A percentile compares a stretch with the other conserved stretches of the same genome.
These are phyloP conservation scores for Zeus faber DNA, from an alignment of 2,113 vertebrate species.

Conservation along the genomic window DNA sequence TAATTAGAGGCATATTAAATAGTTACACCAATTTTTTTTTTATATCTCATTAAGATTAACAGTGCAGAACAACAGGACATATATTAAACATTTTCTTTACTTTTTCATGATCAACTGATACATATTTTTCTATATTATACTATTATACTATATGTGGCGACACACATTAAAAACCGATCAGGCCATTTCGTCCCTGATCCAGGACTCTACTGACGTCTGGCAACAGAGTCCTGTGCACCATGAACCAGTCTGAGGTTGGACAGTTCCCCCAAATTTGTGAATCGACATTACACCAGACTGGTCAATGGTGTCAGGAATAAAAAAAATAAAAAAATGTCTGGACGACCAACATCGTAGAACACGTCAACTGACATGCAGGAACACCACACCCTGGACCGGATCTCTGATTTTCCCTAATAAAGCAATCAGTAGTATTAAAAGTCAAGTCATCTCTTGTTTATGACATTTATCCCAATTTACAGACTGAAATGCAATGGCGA, in stretches of 20 bases:
- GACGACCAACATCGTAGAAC: slow-evolving; percentile 1
- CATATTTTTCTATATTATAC: slow-evolving; percentile 43
- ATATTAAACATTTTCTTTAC: slow-evolving; percentile 15
- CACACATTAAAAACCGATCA: slow-evolving; percentile 27
- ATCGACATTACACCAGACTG: too few relatives aligned
- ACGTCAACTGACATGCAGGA: neutral
- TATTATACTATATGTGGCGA: slow-evolving; percentile 41
- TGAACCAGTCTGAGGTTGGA: too few relatives aligned
- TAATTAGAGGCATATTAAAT: slow-evolving; percentile 47
- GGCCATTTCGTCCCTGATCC: neutral
- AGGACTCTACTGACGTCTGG: neutral
- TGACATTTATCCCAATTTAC: too few relatives aligned
- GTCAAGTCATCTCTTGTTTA: too few relatives aligned
- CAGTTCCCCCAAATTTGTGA: too few relatives aligned
- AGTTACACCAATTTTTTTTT: slow-evolving; percentile 52
- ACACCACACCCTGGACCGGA: neutral
- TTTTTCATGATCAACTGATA: slow-evolving; percentile 34
- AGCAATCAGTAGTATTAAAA: too few relatives aligned
- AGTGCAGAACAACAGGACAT: slow-evolving; percentile 38
- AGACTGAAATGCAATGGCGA: too few relatives aligned
- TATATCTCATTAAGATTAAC: slow-evolving; percentile 41
- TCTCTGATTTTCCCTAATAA: too few relatives aligned
- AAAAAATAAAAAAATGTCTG: neutral
- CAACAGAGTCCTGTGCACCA: too few relatives aligned
- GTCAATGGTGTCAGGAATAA: too few relatives aligned